Conservation (phyloP, 2,113 vertebrate genomes). For the Chloropsis cyanopogon region DNA sequence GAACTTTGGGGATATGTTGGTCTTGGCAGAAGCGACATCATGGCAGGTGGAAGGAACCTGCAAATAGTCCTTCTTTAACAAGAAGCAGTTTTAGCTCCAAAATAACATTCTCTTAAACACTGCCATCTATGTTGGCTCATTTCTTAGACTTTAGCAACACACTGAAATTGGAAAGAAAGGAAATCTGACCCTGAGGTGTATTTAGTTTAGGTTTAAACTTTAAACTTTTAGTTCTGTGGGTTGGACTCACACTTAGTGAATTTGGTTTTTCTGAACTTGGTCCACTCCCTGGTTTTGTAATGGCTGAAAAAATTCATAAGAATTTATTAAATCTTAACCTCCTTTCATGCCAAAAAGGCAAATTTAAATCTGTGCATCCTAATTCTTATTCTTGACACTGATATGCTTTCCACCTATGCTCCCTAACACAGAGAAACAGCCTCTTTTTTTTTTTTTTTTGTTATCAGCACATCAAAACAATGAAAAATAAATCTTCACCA, state of each 20-base stretch:
- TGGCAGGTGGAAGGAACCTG: not conserved
- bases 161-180: not conserved
- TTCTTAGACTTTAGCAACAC: not conserved
- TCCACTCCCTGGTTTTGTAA: not conserved
- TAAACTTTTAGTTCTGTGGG: not conserved
- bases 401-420: not conserved
- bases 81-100: not conserved
- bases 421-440: not conserved
- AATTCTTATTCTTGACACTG: not conserved
- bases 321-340: not conserved
- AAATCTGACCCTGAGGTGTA: not conserved
- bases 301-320: not conserved
- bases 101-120: not conserved
- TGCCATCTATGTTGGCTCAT: not conserved
- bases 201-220: not conserved
- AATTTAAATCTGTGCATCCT: not conserved
- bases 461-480: not conserved
- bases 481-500: not conserved
- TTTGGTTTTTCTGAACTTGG: not conserved
- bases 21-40: not conserved
- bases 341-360: not conserved
- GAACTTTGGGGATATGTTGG: not conserved
- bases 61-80: not conserved
- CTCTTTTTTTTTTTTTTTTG: not conserved
- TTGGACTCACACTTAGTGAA: not conserved